Conservation (phyloP, 2,888 invertebrate species). For the Pegoplata infirma region DNA sequence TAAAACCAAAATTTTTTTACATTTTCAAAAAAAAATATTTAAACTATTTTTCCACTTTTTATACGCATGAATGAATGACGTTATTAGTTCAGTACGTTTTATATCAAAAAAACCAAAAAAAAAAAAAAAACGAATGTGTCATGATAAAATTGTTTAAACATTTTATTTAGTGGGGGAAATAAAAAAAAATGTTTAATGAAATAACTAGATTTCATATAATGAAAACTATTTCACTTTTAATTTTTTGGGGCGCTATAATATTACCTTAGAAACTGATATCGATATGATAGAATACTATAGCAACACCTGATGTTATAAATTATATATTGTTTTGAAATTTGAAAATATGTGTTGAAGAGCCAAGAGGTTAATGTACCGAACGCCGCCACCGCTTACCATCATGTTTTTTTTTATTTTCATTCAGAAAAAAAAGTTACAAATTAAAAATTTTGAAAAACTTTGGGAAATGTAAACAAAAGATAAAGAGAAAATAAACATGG, state of each 20-base stretch:
- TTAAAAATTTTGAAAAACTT: constrained; percentile 1
- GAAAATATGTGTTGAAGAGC: too few species aligned
- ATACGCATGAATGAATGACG: constrained; percentile 42
- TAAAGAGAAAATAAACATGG: neutral
- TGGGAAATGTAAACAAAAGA: neutral
- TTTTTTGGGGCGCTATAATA: neutral
- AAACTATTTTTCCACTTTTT: neutral
- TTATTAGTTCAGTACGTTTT: constrained; percentile 32
- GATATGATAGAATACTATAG: neutral
- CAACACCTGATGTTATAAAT: neutral
- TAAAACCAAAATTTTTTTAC: too few species aligned
- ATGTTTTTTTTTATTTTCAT: neutral
- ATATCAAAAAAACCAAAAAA: neutral
- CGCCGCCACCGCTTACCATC: neutral
- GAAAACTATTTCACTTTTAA: neutral
- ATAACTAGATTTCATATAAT: neutral
- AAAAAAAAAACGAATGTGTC: constrained; percentile 16
- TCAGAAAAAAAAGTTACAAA: neutral
- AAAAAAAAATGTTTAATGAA: constrained; percentile 10
- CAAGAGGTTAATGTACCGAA: neutral
- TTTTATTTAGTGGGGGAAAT: neutral
- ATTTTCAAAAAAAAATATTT: constrained; percentile 9
- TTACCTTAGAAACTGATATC: too few species aligned
- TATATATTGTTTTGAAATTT: neutral
- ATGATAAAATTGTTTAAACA: constrained; percentile 9